phyloP scores from a whole-genome alignment of 2,113 vertebrate species.

The Gallinago paraguaiae region DNA sequence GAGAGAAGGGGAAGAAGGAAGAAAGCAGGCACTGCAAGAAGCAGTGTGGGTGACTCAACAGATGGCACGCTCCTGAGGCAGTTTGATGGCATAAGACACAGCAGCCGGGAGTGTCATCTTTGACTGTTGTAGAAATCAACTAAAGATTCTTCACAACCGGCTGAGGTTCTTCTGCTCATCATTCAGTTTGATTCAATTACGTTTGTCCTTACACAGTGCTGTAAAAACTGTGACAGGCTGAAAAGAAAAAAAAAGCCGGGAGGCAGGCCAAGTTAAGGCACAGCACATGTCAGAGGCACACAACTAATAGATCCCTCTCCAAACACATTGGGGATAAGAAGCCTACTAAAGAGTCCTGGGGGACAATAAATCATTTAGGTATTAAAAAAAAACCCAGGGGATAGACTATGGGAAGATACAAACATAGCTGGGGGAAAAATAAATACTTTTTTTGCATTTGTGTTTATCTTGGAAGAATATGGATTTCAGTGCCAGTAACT shows the following conservation, averaged over 20 bases:
- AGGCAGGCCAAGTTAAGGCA: background rate
- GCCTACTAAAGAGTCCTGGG: background rate
- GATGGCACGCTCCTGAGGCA: background rate
- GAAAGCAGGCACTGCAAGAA: background rate
- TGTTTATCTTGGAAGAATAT: background rate
- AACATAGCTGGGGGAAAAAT: background rate
- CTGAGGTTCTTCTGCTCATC: background rate
- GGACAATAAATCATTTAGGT: background rate
- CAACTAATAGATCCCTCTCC: background rate
- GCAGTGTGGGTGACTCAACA: background rate
- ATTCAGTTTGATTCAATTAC: background rate
- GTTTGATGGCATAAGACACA: background rate
- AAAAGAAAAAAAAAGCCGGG: background rate
- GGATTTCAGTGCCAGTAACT: background rate
- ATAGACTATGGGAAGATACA: background rate
- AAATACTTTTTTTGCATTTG: background rate
- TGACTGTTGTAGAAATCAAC: background rate
- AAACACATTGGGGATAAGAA: background rate
- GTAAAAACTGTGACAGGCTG: background rate
- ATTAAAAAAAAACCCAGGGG: background rate
- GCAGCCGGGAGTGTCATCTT: background rate
- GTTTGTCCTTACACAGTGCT: background rate
- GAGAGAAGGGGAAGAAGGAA: background rate
- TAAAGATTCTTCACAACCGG: background rate
- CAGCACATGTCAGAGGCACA: background rate